A percentile compares a stretch with the other conserved stretches of the same genome.
Conservation (phyloP, 2,113 vertebrate species). For the Brachyhypopomus occidentalis region DNA sequence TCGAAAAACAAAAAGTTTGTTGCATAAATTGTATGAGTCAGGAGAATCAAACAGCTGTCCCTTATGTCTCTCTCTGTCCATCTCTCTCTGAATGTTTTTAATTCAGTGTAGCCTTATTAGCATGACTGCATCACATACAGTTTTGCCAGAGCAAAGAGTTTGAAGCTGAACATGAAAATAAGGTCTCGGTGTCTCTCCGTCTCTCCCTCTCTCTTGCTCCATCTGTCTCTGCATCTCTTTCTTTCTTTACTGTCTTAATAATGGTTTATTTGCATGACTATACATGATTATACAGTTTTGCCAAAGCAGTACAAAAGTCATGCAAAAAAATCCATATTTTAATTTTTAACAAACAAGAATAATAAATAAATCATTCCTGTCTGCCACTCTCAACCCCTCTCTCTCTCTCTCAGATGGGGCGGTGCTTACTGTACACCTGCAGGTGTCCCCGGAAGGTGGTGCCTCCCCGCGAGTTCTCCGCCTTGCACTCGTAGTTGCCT, state of each 20-base stretch:
- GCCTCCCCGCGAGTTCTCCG: conserved; percentile 89
- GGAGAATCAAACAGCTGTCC: no score
- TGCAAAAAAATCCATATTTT: no score
- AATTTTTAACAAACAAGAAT: no score
- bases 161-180: not conserved
- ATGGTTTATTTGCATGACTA: no score
- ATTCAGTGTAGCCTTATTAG: not conserved
- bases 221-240: not conserved
- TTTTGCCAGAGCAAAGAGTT: not conserved
- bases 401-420: not conserved
- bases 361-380: not conserved
- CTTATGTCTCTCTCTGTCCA: no score
- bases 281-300: no score
- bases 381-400: not conserved
- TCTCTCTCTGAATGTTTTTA: no score
- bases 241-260: not conserved
- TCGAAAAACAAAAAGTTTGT: no score
- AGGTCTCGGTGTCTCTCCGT: no score
- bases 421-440: conserved; percentile 93
- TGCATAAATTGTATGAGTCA: no score
- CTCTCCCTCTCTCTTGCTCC: not conserved
- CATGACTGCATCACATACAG: not conserved
- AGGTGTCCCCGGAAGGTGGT: conserved; percentile 93
- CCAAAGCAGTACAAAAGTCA: no score
- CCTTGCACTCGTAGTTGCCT: conserved; percentile 92